A percentile compares a stretch with the other conserved stretches of the same genome.
phyloP scores from a whole-genome alignment of 2,888 invertebrate species.

The Dryadula phaetusa region DNA sequence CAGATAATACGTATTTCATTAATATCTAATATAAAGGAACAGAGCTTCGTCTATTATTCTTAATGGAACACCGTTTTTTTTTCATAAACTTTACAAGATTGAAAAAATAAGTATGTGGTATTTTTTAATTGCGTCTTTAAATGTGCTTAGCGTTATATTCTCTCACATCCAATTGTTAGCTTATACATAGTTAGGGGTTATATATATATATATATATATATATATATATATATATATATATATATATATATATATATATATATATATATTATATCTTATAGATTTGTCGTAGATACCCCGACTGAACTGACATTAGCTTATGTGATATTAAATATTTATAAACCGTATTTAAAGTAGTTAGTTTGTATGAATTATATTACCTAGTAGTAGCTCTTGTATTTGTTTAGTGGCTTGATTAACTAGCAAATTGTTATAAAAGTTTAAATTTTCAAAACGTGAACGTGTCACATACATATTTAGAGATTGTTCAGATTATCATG shows the following conservation, averaged over 20 bases:
- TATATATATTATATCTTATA: no score
- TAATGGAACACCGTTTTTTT: no score
- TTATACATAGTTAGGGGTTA: slow-evolving; percentile 1
- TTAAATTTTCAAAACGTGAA: background rate
- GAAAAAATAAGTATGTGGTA: background rate
- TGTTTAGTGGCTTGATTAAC: slow-evolving; percentile 41
- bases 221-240: no score
- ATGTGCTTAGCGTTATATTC: background rate
- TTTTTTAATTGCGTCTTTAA: background rate
- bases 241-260: no score
- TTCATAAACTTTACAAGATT: background rate
- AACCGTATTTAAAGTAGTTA: slow-evolving; percentile 69
- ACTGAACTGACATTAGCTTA: slow-evolving; percentile 82
- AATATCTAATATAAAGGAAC: no score
- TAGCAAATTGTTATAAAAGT: slow-evolving; percentile 36
- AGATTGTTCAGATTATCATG: slow-evolving; percentile 1
- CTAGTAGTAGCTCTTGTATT: slow-evolving; percentile 32
- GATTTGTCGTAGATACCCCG: slow-evolving; percentile 68
- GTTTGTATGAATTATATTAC: slow-evolving; percentile 52
- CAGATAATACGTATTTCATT: no score
- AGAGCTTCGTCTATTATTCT: no score
- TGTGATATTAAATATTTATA: slow-evolving; percentile 83
- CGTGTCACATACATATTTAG: background rate
- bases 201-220: no score
- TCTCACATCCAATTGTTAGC: background rate